Percentiles rank a stretch among this genome's conserved stretches.
Evolutionary conservation across 2,113 vertebrate species (phyloP).

Genomic region (Xiphophorus maculatus): DNA sequence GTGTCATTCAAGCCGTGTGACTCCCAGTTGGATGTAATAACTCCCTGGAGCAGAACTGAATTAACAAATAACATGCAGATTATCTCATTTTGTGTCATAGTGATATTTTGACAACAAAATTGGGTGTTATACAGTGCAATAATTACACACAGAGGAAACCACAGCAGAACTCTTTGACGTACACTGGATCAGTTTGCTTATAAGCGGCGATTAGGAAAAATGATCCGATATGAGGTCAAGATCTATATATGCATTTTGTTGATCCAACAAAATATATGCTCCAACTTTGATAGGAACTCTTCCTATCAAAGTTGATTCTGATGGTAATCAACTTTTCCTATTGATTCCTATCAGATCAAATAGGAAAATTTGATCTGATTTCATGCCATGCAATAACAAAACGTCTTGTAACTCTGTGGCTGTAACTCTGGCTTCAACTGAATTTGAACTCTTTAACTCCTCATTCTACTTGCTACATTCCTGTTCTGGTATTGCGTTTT

Average conservation of each 20-base stretch:
- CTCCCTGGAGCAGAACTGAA: background rate
- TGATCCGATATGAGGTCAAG: too few species aligned
- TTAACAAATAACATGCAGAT: background rate
- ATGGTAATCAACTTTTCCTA: too few species aligned
- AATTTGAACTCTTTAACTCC: background rate
- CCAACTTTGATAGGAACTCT: too few species aligned
- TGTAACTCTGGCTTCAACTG: too few species aligned
- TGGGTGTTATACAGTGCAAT: background rate
- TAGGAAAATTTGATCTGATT: too few species aligned
- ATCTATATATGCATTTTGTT: too few species aligned
- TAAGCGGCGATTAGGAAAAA: background rate
- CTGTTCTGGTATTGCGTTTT: background rate
- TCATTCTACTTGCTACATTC: background rate
- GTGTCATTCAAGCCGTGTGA: background rate
- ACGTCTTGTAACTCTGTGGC: too few species aligned
- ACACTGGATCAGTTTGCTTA: background rate
- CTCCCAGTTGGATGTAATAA: too few species aligned
- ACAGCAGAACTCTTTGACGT: background rate
- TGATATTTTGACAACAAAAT: background rate
- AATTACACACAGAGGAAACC: background rate
- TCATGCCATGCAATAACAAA: too few species aligned
- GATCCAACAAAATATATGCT: too few species aligned
- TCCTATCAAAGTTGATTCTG: too few species aligned
- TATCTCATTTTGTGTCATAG: background rate
- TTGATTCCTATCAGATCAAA: too few species aligned